Base-by-base conservation (phyloP, 1,140 invertebrate species). In the Linepithema humile region DNA sequence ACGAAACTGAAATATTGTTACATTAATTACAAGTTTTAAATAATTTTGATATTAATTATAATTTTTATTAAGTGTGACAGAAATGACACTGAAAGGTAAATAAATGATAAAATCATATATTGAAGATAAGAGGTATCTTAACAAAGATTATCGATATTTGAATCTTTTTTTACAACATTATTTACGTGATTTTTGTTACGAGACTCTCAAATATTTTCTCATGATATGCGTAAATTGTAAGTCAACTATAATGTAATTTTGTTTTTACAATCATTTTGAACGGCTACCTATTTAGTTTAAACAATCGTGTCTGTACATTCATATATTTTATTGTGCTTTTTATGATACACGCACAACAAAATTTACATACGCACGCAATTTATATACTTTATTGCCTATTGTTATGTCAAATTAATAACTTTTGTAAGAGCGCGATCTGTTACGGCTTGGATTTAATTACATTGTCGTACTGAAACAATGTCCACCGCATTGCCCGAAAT, bases 291-390 rank as follows among this genome's bases (percentile, higher is more conserved):
- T 70, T 32, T 43, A 20, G 20, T 23, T 23, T 43, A 48, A 75
- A 75, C 35, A 64, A 74, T 74, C 17, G 35, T 57, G 9, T 57
- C 7, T 15, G 26, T 26, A 57, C 4, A 75, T 15, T 72, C 20
- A 53, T 12, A 20, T 48, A 3, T 35, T 62, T 45, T 62, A 45
- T 40, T 6, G 35, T 17, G 26, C 45, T 75, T 62, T 57, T 1
- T 38, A 7, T 20, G 20, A 75, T 35, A 64, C 62, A 64, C 38
- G 12, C n/a, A 3, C n/a, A 40, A 75, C 73, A 12, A 75, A 35
- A 75, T 75, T 75, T 75, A 75, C 60, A 23, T 45, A 62, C n/a
- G 40, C n/a, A 38, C 62, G 10, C 38, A 75, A 26, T 62, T 75
- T 75, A 62, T 38, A 75, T 26, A 12, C 64, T 62, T 45, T 26